phyloP scores from a whole-genome alignment of 53 echinoderm and acorn worm species.

The Holothuria scabra region DNA sequence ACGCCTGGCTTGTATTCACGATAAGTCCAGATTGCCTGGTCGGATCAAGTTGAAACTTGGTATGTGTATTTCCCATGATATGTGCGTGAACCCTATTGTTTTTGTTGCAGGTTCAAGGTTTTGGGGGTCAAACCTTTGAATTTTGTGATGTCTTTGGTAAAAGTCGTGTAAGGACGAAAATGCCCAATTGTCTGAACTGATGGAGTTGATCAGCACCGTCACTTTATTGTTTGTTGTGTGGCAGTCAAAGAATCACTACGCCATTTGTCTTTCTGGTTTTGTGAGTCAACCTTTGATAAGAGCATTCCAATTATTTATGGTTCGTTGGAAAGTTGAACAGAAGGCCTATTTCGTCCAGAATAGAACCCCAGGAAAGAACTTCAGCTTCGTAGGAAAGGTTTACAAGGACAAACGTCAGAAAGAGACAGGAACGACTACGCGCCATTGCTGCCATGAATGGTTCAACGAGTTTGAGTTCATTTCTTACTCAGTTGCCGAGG shows the following conservation, averaged over 20 bases:
- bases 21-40: conserved; percentile 21
- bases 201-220: neutral
- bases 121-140: neutral
- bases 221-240: neutral
- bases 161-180: neutral
- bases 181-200: neutral
- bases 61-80: neutral
- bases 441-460: conserved; percentile 41
- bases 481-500: conserved; percentile 40
- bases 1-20: conserved; percentile 8
- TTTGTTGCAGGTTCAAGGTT: no score
- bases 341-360: neutral
- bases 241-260: conserved; percentile 1
- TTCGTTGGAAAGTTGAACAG: neutral
- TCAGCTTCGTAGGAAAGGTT: conserved; percentile 2
- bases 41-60: conserved; percentile 17
- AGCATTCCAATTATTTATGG: no score
- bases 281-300: no score
- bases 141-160: neutral
- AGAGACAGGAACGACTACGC: neutral
- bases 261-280: neutral
- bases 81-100: no score
- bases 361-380: neutral
- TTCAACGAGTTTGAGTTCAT: conserved; percentile 37
- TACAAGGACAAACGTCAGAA: conserved; percentile 37